Evolutionary conservation across 2,888 invertebrate genomes (phyloP), one percentile per base, ranked within the genome.

Genomic region (Megaustenia siamemsis): DNA sequence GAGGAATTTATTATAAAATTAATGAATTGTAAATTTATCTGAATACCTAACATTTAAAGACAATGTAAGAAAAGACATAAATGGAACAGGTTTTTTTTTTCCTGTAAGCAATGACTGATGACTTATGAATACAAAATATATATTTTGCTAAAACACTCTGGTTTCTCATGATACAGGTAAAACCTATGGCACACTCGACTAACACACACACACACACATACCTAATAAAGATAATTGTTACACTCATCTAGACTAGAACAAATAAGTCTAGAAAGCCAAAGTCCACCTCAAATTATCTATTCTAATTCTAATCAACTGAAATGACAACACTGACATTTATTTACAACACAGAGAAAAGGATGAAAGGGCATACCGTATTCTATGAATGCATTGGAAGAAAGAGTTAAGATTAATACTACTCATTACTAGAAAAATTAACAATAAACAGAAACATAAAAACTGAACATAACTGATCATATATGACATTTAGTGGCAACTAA

Each of bases 281-380:
- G 24, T 49, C 60, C 38, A 35, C 24, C 24, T 3, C 21, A 24
- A 56, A 12, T 24, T 56, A 0, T 76, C 76, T 10, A 53, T 35
- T 77, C 40, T 40, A 60, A n/a, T 24, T 75, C 28, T 53, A 53
- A 40, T 3, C 32, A n/a, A 21, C 1, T 60, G 5, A 78, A 28
- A 78, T 18, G 43, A 43, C 78, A 43, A 43, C 43, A 78, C 28
- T 12, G 3, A 40, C 24, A 75, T 43, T 38, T 40, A 43, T 43
- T 66, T 35, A 63, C 28, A 78, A 78, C 78, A 76, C 38, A 63
- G 5, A 45, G 6, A 78, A 24, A 43, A 8, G 40, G 56, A 10
- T 35, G 49, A 68, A 69, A 79, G 66, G 32, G 71, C 83, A 84
- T 78, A 79, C 83, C 83, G 49, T 84, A 84, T 79, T 84, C 79